These are phyloP conservation scores for Brachionus rotundiformis DNA, from an alignment of 1,140 invertebrate genomes.

Conservation along the genomic window DNA sequence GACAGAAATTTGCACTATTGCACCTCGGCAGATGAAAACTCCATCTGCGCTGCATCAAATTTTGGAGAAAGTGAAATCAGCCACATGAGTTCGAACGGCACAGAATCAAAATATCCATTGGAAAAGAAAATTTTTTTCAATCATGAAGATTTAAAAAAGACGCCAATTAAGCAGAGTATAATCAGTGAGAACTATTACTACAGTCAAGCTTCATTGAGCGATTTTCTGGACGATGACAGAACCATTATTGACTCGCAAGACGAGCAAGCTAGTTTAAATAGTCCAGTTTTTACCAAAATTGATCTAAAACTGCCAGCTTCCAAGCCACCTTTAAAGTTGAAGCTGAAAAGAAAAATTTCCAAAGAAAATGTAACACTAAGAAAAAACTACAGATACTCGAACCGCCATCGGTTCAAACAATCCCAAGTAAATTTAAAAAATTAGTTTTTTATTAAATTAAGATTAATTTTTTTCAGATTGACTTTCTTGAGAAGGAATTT, in stretches of 20 bases:
- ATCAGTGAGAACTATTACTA: not conserved
- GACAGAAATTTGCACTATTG: not conserved
- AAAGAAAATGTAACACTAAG: not conserved
- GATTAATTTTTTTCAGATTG: not conserved
- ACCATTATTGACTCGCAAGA: not conserved
- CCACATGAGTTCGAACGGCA: not conserved
- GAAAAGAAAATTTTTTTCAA: not conserved
- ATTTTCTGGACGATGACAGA: not conserved
- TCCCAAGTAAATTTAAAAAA: constrained; percentile 3
- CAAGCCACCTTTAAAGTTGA: not conserved
- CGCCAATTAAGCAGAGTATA: not conserved
- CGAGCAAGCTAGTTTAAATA: not conserved
- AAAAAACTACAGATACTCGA: constrained; percentile 5
- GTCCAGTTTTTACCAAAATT: not conserved
- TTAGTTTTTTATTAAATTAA: not conserved
- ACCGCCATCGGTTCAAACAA: not conserved
- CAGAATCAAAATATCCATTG: not conserved
- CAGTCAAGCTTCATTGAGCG: not conserved
- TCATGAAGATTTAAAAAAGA: not conserved
- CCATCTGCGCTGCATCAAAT: not conserved
- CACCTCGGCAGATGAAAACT: not conserved
- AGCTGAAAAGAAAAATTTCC: not conserved
- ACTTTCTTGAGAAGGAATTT: constrained; percentile 20
- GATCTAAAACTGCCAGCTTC: not conserved
- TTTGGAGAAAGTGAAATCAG: not conserved